Evolutionary conservation across 2,113 vertebrate genomes (phyloP), one percentile per base, ranked within the genome.

Genomic region (Lethenteron reissneri): DNA sequence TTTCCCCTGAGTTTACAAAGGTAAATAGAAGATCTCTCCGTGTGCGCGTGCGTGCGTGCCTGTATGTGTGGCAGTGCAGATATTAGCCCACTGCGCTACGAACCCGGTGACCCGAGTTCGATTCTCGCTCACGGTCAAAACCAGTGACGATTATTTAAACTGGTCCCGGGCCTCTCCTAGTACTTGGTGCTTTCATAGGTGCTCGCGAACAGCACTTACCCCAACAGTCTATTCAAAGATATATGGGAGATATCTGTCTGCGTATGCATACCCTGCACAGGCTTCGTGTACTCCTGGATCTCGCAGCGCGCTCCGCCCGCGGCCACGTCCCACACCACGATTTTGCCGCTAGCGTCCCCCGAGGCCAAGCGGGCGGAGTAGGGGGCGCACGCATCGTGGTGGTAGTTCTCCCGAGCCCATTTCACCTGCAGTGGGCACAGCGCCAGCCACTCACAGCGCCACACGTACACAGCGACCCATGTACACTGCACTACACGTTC

Each of bases 341-440:
- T 99, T 79, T 95, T 99, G n/a, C 95, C 95, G 1, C 77, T 79
- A 17, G 81, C 83, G 25, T 99, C 95, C 56, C n/a, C 92, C 2
- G 95, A 96, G 10, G 92, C 95, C 77, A 99, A 81, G 59, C 92
- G 85, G n/a, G 97, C 81, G 73, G 86, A 86, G 76, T 99, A 99
- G 0, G 95, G n/a, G 1, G 95, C 90, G 75, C 90, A 90, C 72
- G 89, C 13, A 72, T 87, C 89, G 80, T 99, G 95, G 79, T 96
- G 90, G 75, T 99, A 99, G 78, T 99, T 99, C 72, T 99, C 95
- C 76, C 87, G 86, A 69, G 92, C 92, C 95, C 95, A 97, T 79
- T 90, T 97, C 71, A 99, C 90, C 94, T 99, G 74, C 2, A 73
- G 12, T n/a, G 70, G 70, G 62, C 57, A 57, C 70, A 58, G 21